phyloP scores from a whole-genome alignment of 2,888 invertebrate genomes.

The Diarsia mendica region DNA sequence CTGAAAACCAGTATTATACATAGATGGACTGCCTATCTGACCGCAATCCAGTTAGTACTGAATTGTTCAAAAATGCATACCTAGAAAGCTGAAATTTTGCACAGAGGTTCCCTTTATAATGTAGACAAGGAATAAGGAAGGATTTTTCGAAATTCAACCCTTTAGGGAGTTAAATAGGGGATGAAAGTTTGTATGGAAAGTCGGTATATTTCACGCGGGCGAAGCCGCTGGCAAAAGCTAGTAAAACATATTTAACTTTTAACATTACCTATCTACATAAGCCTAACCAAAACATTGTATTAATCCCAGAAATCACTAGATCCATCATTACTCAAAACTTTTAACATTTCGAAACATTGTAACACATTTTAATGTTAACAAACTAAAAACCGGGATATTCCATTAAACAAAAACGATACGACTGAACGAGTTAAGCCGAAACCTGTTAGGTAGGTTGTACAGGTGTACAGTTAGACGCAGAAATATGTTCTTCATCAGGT shows the following conservation, averaged over 20 bases:
- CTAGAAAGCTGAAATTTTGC: too few relatives aligned
- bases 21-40: too few relatives aligned
- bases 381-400: constrained; percentile 36
- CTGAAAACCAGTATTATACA: too few relatives aligned
- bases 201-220: too few relatives aligned
- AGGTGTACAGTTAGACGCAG: constrained; percentile 11
- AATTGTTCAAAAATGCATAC: background rate
- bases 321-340: constrained; percentile 12
- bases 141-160: too few relatives aligned
- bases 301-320: background rate
- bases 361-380: constrained; percentile 38
- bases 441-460: constrained; percentile 45
- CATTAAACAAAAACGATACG: constrained; percentile 46
- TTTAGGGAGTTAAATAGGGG: too few relatives aligned
- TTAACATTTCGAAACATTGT: constrained; percentile 25
- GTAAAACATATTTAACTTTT: background rate
- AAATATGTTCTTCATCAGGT: background rate
- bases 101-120: too few relatives aligned
- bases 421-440: constrained; percentile 36
- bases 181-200: too few relatives aligned
- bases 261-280: background rate
- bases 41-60: too few relatives aligned
- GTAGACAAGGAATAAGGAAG: too few relatives aligned
- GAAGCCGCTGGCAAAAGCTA: too few relatives aligned
- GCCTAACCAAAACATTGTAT: background rate